phyloP scores from a whole-genome alignment of 2,113 vertebrate genomes.

The Bufo bufo region DNA sequence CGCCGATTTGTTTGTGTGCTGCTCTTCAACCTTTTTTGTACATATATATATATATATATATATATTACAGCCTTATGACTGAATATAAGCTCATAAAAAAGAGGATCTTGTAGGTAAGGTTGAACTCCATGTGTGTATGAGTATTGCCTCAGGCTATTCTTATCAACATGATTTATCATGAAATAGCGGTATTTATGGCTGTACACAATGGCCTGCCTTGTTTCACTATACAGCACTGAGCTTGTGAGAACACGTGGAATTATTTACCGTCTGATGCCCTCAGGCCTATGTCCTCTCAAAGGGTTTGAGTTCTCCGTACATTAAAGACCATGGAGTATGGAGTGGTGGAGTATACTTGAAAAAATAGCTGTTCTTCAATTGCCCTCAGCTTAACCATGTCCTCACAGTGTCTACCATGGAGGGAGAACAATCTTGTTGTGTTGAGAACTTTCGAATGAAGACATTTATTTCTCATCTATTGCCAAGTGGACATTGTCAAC shows the following conservation, averaged over 20 bases:
- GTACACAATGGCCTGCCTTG: constrained; percentile 17
- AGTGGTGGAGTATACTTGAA: constrained; percentile 11
- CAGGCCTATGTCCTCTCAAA: background rate
- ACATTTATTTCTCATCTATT: background rate
- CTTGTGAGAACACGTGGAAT: constrained; percentile 27
- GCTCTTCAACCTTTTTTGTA: no score
- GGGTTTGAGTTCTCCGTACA: background rate
- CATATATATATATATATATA: no score
- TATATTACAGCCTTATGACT: background rate
- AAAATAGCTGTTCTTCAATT: background rate
- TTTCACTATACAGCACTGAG: background rate
- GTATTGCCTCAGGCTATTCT: background rate
- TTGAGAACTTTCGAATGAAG: background rate
- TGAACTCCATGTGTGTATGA: background rate
- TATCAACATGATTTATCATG: constrained; percentile 27
- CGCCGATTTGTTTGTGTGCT: no score
- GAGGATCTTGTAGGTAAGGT: background rate
- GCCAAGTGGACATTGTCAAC: background rate
- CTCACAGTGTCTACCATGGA: background rate
- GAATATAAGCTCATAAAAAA: background rate
- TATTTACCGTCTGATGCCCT: constrained; percentile 34
- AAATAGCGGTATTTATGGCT: background rate
- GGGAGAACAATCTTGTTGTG: background rate
- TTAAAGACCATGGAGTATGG: background rate
- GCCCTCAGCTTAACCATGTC: background rate